Conservation (phyloP, 1,140 invertebrate species). For the Platorchestia sp. region DNA sequence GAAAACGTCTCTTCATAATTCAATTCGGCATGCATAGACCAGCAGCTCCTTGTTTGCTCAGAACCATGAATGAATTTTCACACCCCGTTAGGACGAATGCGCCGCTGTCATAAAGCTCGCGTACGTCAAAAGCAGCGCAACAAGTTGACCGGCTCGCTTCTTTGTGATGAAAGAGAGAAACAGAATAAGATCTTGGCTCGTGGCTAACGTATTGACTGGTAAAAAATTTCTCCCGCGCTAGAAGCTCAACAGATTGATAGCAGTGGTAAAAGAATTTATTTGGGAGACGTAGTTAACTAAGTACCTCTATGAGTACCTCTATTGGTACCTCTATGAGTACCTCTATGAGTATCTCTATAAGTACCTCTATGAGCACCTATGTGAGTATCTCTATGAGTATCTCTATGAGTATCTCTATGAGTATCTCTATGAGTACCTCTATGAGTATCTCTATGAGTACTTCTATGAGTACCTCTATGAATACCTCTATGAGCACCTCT, state of each 20-base stretch:
- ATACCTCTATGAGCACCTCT: background rate
- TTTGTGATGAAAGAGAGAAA: background rate
- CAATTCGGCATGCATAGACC: background rate
- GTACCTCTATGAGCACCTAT: too few relatives aligned
- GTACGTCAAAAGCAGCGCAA: background rate
- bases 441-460: background rate
- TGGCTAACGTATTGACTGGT: background rate
- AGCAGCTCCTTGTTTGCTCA: background rate
- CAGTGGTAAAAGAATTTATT: background rate
- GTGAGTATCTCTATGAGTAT: too few relatives aligned
- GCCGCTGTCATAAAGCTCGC: background rate
- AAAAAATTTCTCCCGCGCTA: background rate
- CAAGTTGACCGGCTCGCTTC: background rate
- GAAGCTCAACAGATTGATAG: background rate
- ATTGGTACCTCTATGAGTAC: background rate
- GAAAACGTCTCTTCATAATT: background rate
- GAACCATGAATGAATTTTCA: background rate
- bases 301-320: background rate
- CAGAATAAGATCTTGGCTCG: background rate
- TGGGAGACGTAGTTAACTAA: too few relatives aligned
- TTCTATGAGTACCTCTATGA: background rate
- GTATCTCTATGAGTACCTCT: background rate
- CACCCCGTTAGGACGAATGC: background rate
- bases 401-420: background rate
- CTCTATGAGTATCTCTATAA: background rate